A percentile compares a stretch with the other conserved stretches of the same genome.
phyloP scores from a whole-genome alignment of 2,888 invertebrate species.

The Chromoteleia sp. region DNA sequence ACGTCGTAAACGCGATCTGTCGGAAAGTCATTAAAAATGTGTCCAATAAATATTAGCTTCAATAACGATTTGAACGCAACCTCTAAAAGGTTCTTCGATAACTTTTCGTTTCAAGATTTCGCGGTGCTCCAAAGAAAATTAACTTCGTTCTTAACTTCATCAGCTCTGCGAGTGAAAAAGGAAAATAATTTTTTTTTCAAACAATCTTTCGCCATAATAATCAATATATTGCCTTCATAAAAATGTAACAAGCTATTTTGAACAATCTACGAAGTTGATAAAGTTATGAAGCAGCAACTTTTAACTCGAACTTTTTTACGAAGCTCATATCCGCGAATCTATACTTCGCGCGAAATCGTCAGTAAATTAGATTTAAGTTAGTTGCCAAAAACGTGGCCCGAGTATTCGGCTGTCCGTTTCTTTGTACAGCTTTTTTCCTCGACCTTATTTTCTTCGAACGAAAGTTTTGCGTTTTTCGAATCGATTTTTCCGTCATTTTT shows the following conservation, averaged over 20 bases:
- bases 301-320: slow-evolving; percentile 48
- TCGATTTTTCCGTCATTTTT: too few relatives aligned
- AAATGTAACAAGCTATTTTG: slow-evolving; percentile 62
- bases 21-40: slow-evolving; percentile 3
- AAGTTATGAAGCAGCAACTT: slow-evolving; percentile 32
- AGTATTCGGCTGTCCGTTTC: slow-evolving; percentile 22
- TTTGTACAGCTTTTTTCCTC: neutral
- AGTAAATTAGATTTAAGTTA: slow-evolving; percentile 58
- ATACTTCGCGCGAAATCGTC: slow-evolving; percentile 49
- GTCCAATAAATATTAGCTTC: slow-evolving; percentile 16
- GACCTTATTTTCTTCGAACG: too few relatives aligned
- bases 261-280: slow-evolving; percentile 40
- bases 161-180: neutral
- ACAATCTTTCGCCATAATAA: slow-evolving; percentile 44
- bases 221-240: slow-evolving; percentile 49
- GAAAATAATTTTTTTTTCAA: slow-evolving; percentile 44
- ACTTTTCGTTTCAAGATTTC: slow-evolving; percentile 27
- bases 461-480: too few relatives aligned
- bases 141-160: slow-evolving; percentile 35
- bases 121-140: slow-evolving; percentile 27
- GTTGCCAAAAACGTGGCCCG: slow-evolving; percentile 28
- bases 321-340: slow-evolving; percentile 54
- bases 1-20: neutral
- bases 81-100: slow-evolving; percentile 12
- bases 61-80: slow-evolving; percentile 3